Evolutionary conservation across 2,888 invertebrate genomes (phyloP).

Genomic region (Drosophila borborema): DNA sequence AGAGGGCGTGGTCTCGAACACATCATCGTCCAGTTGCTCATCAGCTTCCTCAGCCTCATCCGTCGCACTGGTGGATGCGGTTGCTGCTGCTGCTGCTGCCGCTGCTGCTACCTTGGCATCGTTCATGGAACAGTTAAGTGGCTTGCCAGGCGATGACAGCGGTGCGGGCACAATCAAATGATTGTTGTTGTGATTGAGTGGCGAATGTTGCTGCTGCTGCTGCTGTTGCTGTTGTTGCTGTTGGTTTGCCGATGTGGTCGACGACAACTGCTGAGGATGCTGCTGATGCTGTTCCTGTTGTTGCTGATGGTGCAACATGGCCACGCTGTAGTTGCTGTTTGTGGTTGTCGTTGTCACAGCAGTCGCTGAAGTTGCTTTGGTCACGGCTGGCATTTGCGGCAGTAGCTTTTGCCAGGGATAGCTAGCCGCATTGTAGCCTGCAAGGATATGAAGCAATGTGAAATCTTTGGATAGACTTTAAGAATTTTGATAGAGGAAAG

Average conservation of each 20-base stretch:
- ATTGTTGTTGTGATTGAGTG: slow-evolving; percentile 72
- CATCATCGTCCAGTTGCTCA: slow-evolving; percentile 95
- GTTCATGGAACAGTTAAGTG: slow-evolving; percentile 77
- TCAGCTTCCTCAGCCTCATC: slow-evolving; percentile 80
- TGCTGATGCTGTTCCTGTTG: slow-evolving; percentile 56
- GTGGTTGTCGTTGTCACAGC: slow-evolving; percentile 65
- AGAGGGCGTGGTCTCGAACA: slow-evolving; percentile 88
- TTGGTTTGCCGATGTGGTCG: slow-evolving; percentile 43
- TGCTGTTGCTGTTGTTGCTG: slow-evolving; percentile 27
- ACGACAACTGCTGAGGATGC: slow-evolving; percentile 56
- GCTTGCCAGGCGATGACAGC: slow-evolving; percentile 79
- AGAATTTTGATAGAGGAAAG: too few species aligned
- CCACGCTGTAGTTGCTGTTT: slow-evolving; percentile 70
- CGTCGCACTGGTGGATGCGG: slow-evolving; percentile 6
- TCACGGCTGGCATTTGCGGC: slow-evolving; percentile 81
- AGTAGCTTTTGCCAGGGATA: slow-evolving; percentile 85
- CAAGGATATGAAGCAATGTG: background rate
- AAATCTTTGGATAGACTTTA: background rate
- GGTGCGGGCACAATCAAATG: slow-evolving; percentile 72
- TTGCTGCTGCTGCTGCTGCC: slow-evolving; percentile 39
- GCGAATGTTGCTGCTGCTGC: slow-evolving; percentile 61
- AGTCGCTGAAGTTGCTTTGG: slow-evolving; percentile 55
- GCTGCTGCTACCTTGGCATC: slow-evolving; percentile 66
- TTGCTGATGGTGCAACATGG: slow-evolving; percentile 74
- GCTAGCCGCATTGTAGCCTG: slow-evolving; percentile 85